These are phyloP conservation scores for Mallateleia sp. DNA, from an alignment of 2,888 invertebrate genomes.

Conservation along the genomic window DNA sequence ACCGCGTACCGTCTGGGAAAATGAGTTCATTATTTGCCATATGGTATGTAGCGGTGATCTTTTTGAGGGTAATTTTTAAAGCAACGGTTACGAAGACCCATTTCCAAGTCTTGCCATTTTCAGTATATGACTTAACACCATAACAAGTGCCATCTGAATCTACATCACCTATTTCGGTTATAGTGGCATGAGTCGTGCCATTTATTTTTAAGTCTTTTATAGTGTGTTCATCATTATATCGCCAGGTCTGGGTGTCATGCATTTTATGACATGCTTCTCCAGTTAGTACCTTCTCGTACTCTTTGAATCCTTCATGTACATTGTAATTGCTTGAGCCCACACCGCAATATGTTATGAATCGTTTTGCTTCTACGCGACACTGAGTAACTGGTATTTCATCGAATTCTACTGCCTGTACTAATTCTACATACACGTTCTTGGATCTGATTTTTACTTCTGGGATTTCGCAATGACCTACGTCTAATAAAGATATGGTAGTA, in stretches of 20 bases:
- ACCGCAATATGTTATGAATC: neutral
- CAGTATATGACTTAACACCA: too few species aligned
- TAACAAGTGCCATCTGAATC: too few species aligned
- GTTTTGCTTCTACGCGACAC: neutral
- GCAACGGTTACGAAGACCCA: constrained; percentile 12
- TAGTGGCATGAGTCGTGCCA: too few species aligned
- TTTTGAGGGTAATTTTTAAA: too few species aligned
- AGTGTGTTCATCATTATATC: too few species aligned
- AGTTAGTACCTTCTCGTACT: neutral
- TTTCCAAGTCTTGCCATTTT: too few species aligned
- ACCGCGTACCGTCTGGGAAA: constrained; percentile 18
- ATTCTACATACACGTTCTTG: neutral
- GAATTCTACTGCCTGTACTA: neutral
- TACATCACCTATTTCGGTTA: too few species aligned
- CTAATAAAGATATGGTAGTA: neutral
- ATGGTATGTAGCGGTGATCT: too few species aligned
- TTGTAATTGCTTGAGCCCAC: neutral
- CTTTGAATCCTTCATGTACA: neutral
- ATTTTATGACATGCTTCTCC: neutral
- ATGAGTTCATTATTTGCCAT: neutral
- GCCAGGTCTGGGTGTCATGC: too few species aligned
- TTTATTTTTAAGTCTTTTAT: too few species aligned
- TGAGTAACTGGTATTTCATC: neutral
- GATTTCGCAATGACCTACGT: neutral
- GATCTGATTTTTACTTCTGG: neutral